Conservation (phyloP, 2,113 vertebrate species). For the Erythrolamprus reginae region DNA sequence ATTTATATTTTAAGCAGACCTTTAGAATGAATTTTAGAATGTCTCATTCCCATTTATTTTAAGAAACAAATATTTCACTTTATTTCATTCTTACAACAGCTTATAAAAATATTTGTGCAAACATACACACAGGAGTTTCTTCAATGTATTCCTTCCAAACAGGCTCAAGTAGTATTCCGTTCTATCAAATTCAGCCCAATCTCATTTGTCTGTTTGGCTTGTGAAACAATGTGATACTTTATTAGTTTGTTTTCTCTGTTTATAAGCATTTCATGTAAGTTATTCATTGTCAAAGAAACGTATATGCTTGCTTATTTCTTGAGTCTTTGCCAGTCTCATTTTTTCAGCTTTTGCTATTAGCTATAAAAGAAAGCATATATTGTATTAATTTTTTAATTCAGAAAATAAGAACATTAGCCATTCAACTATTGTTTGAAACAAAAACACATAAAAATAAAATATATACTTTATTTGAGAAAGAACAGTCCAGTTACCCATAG, state of each 20-base stretch:
- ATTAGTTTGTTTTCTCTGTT: not conserved
- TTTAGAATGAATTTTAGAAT: not conserved
- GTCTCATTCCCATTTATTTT: not conserved
- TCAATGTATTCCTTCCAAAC: constrained; percentile 14
- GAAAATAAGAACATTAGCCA: not conserved
- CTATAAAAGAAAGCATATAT: constrained; percentile 59
- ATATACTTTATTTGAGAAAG: not conserved
- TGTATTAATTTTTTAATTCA: fast-evolving
- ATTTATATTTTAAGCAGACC: not conserved
- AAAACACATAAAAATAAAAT: not conserved
- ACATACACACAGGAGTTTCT: constrained; percentile 40
- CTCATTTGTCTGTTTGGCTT: constrained; percentile 24
- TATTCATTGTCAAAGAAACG: constrained; percentile 80
- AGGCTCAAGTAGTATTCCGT: constrained; percentile 49
- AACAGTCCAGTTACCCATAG: not conserved
- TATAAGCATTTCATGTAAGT: not conserved
- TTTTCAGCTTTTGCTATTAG: constrained; percentile 94
- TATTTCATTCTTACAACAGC: constrained; percentile 46
- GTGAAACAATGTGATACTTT: not conserved
- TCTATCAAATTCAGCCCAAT: constrained; percentile 32
- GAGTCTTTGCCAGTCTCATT: constrained; percentile 83
- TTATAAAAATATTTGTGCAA: constrained; percentile 47
- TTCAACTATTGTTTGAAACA: not conserved
- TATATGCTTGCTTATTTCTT: constrained; percentile 86
- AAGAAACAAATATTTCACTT: constrained; percentile 35